Base-by-base conservation (phyloP, 2,113 vertebrate genomes). In the Zingel zingel region DNA sequence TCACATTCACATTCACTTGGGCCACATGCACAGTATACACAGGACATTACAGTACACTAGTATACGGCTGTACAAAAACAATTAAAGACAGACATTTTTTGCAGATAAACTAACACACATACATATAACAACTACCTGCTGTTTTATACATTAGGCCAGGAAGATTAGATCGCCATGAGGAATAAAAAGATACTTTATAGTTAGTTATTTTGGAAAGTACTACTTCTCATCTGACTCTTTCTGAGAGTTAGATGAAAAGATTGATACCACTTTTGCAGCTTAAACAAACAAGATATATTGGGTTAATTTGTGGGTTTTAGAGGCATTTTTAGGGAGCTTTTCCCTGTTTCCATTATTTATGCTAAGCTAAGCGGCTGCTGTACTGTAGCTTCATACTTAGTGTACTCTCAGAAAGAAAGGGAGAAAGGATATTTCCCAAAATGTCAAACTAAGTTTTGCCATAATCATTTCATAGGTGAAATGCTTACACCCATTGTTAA, bases 1-100 rank as follows among this genome's bases (percentile, higher is more conserved):
- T 92, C 82, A 84, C 80, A 33, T 79, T 93, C 91, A 95, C 84
- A 33, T 79, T 93, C 91, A 95, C 84, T 82, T 79, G 82, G 88
- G 91, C 89, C 94, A 94, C 92, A 94, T 95, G 93, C 53, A 75
- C 77, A 82, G 57, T 51, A 78, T 51, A 51, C 79, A 51, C 43
- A 85, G 81, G 78, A 64, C 81, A 66, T 63, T 61, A 36, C 79
- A 59, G 27, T 57, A 4, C 72, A 51, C 63, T 21, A 51, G 53
- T 59, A 23, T 58, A 57, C 64, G 68, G 15, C 54, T 30, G 23
- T 51, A 74, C 57, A 64, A 21, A 47, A 75, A 67, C 19, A 65
- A 66, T 50, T 9, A 62, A 14, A 80, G 14, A 58, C 25, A 64
- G 33, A 47, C 51, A 12, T 64, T 64, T 72, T 68, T 8, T 30